Conservation (phyloP, 2,797 vertebrate genomes). For the Antrozous pallidus region DNA sequence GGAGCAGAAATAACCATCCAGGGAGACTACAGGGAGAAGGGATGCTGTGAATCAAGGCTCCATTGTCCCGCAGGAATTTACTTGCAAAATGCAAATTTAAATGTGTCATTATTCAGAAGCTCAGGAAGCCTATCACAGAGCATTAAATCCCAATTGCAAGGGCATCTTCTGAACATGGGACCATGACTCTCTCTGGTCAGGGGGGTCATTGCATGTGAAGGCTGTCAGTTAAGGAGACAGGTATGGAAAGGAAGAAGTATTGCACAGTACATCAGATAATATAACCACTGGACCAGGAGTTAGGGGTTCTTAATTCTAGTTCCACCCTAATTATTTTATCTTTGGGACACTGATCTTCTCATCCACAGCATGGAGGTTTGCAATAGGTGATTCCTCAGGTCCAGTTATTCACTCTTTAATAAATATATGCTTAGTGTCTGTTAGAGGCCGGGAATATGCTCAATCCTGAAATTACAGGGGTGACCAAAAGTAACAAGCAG, state of each 20-base stretch:
- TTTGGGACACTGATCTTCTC: neutral
- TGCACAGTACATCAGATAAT: neutral
- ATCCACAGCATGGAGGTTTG: neutral
- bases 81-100: neutral
- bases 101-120: neutral
- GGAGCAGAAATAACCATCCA: neutral
- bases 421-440: neutral
- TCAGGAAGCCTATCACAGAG: neutral
- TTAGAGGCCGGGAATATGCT: neutral
- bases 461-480: neutral
- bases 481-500: neutral
- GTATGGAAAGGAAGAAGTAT: neutral
- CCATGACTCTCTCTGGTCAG: neutral
- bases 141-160: neutral
- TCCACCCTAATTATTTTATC: neutral
- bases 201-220: neutral
- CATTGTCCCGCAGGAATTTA: neutral
- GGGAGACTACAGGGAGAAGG: neutral
- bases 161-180: neutral
- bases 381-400: neutral
- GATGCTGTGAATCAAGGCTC: neutral
- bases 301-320: neutral
- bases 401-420: neutral
- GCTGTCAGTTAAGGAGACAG: neutral
- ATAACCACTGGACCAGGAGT: neutral